Conservation (phyloP, 2,113 vertebrate species). For the Phycodurus eques region DNA sequence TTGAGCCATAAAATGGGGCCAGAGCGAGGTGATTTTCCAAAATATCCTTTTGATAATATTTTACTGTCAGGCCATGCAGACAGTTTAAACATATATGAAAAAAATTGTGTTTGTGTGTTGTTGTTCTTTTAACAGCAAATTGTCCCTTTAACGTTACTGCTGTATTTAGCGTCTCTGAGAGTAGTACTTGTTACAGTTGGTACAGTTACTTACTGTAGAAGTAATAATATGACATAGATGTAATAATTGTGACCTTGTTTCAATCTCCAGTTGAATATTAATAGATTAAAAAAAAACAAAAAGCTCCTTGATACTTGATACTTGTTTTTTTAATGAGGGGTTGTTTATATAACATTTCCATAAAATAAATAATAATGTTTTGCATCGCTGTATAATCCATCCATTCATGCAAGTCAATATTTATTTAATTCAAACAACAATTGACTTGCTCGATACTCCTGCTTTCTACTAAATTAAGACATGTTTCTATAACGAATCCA, state of each 20-base stretch:
- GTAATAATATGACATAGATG: neutral
- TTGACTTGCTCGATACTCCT: neutral
- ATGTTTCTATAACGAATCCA: neutral
- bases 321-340: too few species aligned
- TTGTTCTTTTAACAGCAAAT: too few species aligned
- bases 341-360: neutral
- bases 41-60: too few species aligned
- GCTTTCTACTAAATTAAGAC: neutral
- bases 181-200: too few species aligned
- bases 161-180: too few species aligned
- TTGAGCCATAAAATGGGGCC: too few species aligned
- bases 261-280: neutral
- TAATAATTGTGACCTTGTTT: neutral
- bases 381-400: neutral
- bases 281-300: neutral
- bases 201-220: neutral
- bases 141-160: too few species aligned
- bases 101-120: too few species aligned
- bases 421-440: conserved; percentile 1
- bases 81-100: too few species aligned
- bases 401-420: neutral
- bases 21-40: too few species aligned
- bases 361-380: neutral
- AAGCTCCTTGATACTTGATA: neutral
- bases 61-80: too few species aligned